phyloP scores from a whole-genome alignment of 92 coral and sea anemone genomes.

The Virgularia gustaviana region DNA sequence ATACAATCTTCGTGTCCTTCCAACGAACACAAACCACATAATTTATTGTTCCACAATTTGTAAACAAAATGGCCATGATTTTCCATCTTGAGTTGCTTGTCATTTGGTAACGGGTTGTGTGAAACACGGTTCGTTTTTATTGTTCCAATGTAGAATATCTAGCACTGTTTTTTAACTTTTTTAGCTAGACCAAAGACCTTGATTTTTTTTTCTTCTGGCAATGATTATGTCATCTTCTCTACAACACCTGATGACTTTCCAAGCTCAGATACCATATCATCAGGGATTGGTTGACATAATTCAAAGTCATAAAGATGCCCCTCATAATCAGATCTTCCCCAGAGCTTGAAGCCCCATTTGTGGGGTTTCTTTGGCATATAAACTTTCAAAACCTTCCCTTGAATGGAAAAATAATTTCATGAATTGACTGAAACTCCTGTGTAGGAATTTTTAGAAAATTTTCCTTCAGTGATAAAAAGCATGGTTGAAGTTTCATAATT shows the following conservation, averaged over 20 bases:
- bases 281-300: slow-evolving; percentile 1
- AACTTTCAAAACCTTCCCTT: not conserved
- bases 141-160: too few relatives aligned
- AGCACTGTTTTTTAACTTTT: too few relatives aligned
- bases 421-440: not conserved
- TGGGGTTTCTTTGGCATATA: slow-evolving; percentile 5
- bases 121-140: too few relatives aligned
- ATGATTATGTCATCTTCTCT: slow-evolving; percentile 1
- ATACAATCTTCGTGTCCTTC: too few relatives aligned
- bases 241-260: not conserved
- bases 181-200: too few relatives aligned
- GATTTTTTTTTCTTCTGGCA: too few relatives aligned
- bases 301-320: slow-evolving; percentile 12
- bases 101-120: too few relatives aligned
- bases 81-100: too few relatives aligned
- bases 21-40: too few relatives aligned
- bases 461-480: not conserved
- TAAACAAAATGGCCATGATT: too few relatives aligned
- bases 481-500: not conserved
- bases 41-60: too few relatives aligned
- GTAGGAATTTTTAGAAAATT: not conserved
- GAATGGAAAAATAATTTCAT: slow-evolving; percentile 1
- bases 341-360: slow-evolving; percentile 9
- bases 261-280: slow-evolving; percentile 5
- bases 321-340: slow-evolving; percentile 5